Base-by-base conservation (phyloP, 1,140 invertebrate species). In the Zaprionus inermis region DNA sequence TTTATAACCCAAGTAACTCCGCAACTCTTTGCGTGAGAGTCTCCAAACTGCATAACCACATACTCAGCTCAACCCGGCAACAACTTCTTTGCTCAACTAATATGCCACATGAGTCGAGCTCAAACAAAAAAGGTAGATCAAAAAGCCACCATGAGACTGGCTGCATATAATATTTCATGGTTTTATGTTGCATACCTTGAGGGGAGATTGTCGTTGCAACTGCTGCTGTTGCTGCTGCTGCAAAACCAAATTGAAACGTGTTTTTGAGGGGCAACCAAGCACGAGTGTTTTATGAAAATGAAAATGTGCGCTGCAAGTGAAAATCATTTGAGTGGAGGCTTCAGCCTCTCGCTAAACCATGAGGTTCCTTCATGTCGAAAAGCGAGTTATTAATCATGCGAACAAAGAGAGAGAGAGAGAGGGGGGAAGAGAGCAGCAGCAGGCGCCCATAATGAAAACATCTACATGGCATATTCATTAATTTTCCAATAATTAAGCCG, bases 401-500 rank as follows among this genome's bases (percentile, higher is more conserved):
- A 82, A 81, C 65, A 55, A 34, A 16, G n/a, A 3, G 6, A 44
- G 38, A 38, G 6, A 38, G 36, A 2, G 36, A 7, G 14, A 38
- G 5, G n/a, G 38, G 0, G 30, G 10, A 7, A 32, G 30, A 32
- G 30, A 24, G 22, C 58, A 46, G 44, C 24, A n/a, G 65, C 20
- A 46, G 51, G 28, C 22, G 32, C 32, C 11, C 38, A 24, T 70
- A 78, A 77, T 78, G 79, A 89, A 88, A 83, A 80, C 79, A 79
- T 82, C 79, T 84, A 78, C 73, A 84, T 72, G 83, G 80, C 84
- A 78, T 73, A 78, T 88, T 88, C 80, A 88, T 88, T 88, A 88
- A 88, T 88, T 88, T 88, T 88, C 84, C 77, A 89, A 88, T 88
- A 88, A 88, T 88, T 89, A 89, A 88, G 84, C 77, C 54, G 16